Evolutionary conservation across 1,140 invertebrate genomes (phyloP).

Genomic region (Heliconius melpomene): DNA sequence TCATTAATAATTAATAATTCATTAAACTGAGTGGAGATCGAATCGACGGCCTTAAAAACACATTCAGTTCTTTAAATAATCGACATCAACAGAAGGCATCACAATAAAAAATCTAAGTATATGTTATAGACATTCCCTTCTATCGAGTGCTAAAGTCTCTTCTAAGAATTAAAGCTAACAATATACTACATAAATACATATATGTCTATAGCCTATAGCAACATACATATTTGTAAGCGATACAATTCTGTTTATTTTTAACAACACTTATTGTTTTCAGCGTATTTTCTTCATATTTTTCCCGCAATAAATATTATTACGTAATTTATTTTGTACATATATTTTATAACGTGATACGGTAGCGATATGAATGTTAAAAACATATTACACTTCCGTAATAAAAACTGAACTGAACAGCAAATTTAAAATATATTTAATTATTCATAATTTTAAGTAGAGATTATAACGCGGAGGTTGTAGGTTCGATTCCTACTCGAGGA

Average conservation of each 20-base stretch:
- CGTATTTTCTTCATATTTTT: neutral
- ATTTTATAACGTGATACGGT: neutral
- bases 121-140: constrained; percentile 9
- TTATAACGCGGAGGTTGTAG: too few relatives aligned
- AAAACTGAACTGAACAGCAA: neutral
- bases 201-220: neutral
- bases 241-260: neutral
- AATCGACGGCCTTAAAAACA: neutral
- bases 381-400: neutral
- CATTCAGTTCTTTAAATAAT: neutral
- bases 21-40: too few relatives aligned
- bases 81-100: neutral
- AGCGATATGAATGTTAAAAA: neutral
- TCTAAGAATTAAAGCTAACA: constrained; percentile 18
- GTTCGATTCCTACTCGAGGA: too few relatives aligned
- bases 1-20: too few relatives aligned
- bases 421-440: neutral
- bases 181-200: neutral
- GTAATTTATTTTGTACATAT: neutral
- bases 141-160: constrained; percentile 25
- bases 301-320: neutral
- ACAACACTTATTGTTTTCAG: neutral
- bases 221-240: neutral
- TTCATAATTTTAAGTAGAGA: neutral
- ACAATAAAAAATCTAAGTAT: constrained; percentile 19